phyloP scores from a whole-genome alignment of 2,888 invertebrate species.

The Drosophila mimetica region DNA sequence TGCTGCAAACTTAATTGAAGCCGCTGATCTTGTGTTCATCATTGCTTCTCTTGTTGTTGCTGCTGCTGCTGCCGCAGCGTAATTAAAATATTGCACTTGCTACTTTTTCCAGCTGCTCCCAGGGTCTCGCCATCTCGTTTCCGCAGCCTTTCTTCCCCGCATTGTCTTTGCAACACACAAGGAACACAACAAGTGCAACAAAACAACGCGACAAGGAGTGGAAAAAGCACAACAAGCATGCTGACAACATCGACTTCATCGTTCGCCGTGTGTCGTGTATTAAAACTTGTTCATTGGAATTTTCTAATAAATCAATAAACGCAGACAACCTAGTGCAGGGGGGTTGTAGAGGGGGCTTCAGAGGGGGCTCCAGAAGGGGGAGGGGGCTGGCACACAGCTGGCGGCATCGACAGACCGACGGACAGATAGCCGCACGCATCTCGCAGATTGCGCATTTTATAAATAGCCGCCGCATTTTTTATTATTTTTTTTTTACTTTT shows the following conservation, averaged over 20 bases:
- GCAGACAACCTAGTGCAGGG: constrained; percentile 74
- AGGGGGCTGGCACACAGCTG: constrained; percentile 69
- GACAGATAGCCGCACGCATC: constrained; percentile 47
- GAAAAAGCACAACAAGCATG: constrained; percentile 44
- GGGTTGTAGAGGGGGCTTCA: neutral
- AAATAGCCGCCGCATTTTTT: constrained; percentile 58
- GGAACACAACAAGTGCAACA: constrained; percentile 26
- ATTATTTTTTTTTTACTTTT: constrained; percentile 18
- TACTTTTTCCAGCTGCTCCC: constrained; percentile 55
- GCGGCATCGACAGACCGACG: constrained; percentile 44
- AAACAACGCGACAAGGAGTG: constrained; percentile 32
- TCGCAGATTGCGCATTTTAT: constrained; percentile 66
- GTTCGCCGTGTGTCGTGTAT: constrained; percentile 63
- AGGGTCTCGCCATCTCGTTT: constrained; percentile 23
- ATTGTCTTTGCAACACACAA: constrained; percentile 9
- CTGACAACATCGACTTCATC: constrained; percentile 47
- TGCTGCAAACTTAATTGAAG: constrained; percentile 44
- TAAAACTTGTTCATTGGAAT: constrained; percentile 82
- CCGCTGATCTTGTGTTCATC: constrained; percentile 39
- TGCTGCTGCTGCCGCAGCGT: constrained; percentile 53
- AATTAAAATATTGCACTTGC: constrained; percentile 83
- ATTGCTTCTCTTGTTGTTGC: no score
- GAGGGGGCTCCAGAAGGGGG: constrained; percentile 6
- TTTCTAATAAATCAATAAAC: constrained; percentile 83
- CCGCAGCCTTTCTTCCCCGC: constrained; percentile 44